Conservation (phyloP, 1,140 invertebrate species). For the Acyrthosiphon pisum region DNA sequence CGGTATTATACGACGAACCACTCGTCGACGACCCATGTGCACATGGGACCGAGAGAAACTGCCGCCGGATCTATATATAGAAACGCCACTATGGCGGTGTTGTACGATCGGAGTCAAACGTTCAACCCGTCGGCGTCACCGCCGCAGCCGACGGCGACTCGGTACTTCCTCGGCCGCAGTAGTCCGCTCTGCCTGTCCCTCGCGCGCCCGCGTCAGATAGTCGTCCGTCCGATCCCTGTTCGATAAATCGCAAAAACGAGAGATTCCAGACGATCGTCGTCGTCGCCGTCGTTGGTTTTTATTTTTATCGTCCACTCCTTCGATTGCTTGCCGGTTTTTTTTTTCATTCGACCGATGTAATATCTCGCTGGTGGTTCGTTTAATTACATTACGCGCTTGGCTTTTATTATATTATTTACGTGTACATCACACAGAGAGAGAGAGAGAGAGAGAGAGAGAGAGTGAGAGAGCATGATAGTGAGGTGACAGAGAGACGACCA, state of each 20-base stretch:
- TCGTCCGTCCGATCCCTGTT: conserved; percentile 2
- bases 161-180: conserved; percentile 9
- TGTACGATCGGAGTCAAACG: conserved; percentile 21
- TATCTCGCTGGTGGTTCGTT: not conserved
- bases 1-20: not conserved
- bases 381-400: conserved; percentile 19
- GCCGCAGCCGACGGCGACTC: not conserved
- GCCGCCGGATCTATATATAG: conserved; percentile 51
- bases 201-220: not conserved
- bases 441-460: not conserved
- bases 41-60: conserved; percentile 55
- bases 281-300: not conserved
- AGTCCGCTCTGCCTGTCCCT: conserved; percentile 16
- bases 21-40: conserved; percentile 41
- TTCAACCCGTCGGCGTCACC: conserved; percentile 7
- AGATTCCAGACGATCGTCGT: not conserved
- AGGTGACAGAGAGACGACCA: not conserved
- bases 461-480: not conserved
- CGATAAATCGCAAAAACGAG: not conserved
- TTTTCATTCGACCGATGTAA: not conserved
- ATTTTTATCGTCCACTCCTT: not conserved
- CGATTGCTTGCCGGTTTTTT: not conserved
- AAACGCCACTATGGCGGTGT: conserved; percentile 9
- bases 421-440: not conserved
- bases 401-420: not conserved